phyloP scores from a whole-genome alignment of 2,113 vertebrate species.

The Promerops cafer region DNA sequence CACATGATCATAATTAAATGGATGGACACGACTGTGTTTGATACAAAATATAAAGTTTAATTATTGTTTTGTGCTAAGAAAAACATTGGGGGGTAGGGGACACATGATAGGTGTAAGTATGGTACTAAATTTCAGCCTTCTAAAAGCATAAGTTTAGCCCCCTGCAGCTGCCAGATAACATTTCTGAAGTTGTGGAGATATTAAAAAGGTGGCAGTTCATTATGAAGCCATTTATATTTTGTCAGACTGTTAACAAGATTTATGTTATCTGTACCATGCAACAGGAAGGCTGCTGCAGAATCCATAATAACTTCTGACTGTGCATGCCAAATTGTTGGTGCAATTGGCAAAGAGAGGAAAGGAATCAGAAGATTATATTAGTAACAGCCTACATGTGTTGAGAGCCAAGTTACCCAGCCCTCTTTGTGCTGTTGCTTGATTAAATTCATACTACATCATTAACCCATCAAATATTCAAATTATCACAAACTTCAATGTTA shows the following conservation, averaged over 20 bases:
- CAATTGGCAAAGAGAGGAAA: background rate
- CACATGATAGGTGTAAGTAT: background rate
- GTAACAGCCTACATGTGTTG: background rate
- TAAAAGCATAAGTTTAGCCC: background rate
- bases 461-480: background rate
- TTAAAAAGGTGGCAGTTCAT: conserved; percentile 38
- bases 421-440: background rate
- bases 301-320: conserved; percentile 28
- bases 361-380: background rate
- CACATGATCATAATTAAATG: background rate
- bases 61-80: background rate
- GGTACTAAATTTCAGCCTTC: conserved; percentile 5
- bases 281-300: conserved; percentile 1
- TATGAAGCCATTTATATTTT: conserved; percentile 56
- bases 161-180: conserved; percentile 48
- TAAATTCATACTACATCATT: background rate
- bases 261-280: conserved; percentile 32
- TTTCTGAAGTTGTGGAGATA: conserved; percentile 53
- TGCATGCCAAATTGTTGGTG: conserved; percentile 10
- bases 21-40: background rate
- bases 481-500: background rate
- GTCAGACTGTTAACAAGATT: conserved; percentile 53
- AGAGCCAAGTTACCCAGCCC: background rate
- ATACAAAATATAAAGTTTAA: conserved; percentile 28
- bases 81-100: rapidly evolving